These are phyloP conservation scores for Cynopterus sphinx DNA, from an alignment of 2,797 vertebrate genomes.

Conservation along the genomic window DNA sequence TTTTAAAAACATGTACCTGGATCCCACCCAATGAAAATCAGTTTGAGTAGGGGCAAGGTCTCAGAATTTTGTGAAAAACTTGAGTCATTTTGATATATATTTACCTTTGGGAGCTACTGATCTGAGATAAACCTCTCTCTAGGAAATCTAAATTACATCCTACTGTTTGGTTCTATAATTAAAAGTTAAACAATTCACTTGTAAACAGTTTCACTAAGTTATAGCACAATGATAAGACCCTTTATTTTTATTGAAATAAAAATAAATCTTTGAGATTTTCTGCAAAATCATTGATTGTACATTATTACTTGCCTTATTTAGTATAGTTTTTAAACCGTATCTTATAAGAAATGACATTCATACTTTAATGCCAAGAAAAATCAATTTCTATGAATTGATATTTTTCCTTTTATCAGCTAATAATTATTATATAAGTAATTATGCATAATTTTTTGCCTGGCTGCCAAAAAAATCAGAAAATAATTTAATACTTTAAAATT, in stretches of 20 bases:
- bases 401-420: conserved; percentile 25
- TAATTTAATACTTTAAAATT: conserved; percentile 25
- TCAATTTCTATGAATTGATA: neutral
- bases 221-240: neutral
- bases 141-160: neutral
- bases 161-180: neutral
- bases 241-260: conserved; percentile 42
- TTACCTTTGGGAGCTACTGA: neutral
- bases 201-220: neutral
- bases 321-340: neutral
- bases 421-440: conserved; percentile 19
- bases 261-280: conserved; percentile 1
- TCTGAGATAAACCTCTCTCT: neutral
- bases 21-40: neutral
- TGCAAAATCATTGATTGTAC: neutral
- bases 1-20: neutral
- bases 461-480: conserved; percentile 19
- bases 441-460: neutral
- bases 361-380: neutral
- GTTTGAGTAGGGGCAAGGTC: neutral
- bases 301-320: neutral
- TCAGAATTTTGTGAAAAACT: neutral
- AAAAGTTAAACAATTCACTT: neutral
- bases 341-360: neutral
- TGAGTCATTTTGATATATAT: neutral